These are phyloP conservation scores for Catharus fuscescens DNA, from an alignment of 2,113 vertebrate genomes.

Conservation along the genomic window DNA sequence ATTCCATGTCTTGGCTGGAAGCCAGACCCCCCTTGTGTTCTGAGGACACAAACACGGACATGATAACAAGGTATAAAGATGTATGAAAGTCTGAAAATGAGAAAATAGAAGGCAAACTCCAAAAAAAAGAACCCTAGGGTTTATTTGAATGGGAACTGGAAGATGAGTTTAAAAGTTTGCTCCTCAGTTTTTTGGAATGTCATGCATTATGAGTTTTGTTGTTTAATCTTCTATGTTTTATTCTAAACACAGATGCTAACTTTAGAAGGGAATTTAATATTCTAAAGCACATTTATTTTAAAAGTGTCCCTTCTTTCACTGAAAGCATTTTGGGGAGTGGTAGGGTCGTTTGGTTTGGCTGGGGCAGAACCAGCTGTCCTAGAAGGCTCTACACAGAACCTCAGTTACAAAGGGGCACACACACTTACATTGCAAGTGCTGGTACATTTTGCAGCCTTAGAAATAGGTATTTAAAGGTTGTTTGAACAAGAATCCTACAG, in stretches of 20 bases:
- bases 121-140: not conserved
- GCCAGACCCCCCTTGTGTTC: not conserved
- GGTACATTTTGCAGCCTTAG: not conserved
- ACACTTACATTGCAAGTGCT: not conserved
- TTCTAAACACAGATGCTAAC: not conserved
- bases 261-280: not conserved
- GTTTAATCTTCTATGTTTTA: not conserved
- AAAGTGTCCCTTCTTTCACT: not conserved
- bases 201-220: not conserved
- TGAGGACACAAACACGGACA: not conserved
- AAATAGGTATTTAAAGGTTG: not conserved
- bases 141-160: not conserved
- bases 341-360: not conserved
- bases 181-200: not conserved
- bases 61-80: rapidly evolving
- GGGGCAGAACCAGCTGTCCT: not conserved
- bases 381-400: not conserved
- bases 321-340: not conserved
- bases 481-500: not conserved
- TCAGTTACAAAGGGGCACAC: not conserved
- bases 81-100: not conserved
- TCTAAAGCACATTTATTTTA: not conserved
- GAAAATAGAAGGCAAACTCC: not conserved
- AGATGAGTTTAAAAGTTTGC: not conserved
- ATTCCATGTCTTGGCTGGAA: not conserved